These are phyloP conservation scores for Eugnorisma glareosa DNA, from an alignment of 2,888 invertebrate species.

Conservation along the genomic window DNA sequence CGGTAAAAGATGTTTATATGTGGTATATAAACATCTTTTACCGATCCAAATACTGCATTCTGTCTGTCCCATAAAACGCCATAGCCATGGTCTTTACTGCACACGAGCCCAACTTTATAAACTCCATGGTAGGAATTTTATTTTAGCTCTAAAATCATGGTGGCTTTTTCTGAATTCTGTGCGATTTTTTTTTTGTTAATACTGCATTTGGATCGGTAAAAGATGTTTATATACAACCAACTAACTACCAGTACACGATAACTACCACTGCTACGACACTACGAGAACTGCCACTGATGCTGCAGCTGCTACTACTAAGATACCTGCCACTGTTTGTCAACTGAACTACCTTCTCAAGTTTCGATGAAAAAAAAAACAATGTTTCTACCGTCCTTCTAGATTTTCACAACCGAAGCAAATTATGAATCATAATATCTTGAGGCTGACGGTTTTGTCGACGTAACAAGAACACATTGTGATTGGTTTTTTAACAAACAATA, in stretches of 20 bases:
- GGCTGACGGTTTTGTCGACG: neutral
- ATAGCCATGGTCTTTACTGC: slow-evolving; percentile 61
- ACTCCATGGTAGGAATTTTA: slow-evolving; percentile 41
- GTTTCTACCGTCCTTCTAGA: too few relatives aligned
- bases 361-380: too few relatives aligned
- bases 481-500: neutral
- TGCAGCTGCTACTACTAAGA: too few relatives aligned
- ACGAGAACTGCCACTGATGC: too few relatives aligned
- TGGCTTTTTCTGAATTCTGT: slow-evolving; percentile 14
- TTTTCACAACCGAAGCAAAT: too few relatives aligned
- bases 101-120: slow-evolving; percentile 58
- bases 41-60: too few relatives aligned
- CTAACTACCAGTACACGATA: too few relatives aligned
- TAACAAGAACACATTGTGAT: neutral
- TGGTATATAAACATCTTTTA: too few relatives aligned
- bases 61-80: slow-evolving; percentile 65
- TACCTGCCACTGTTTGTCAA: neutral
- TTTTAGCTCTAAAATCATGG: slow-evolving; percentile 19
- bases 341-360: neutral
- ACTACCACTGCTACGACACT: too few relatives aligned
- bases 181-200: neutral
- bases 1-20: neutral
- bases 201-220: neutral
- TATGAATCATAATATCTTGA: too few relatives aligned
- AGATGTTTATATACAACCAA: too few relatives aligned